Evolutionary conservation across 2,888 invertebrate species (phyloP), one percentile per base, ranked within the genome.

Genomic region (Noctua fimbriata): DNA sequence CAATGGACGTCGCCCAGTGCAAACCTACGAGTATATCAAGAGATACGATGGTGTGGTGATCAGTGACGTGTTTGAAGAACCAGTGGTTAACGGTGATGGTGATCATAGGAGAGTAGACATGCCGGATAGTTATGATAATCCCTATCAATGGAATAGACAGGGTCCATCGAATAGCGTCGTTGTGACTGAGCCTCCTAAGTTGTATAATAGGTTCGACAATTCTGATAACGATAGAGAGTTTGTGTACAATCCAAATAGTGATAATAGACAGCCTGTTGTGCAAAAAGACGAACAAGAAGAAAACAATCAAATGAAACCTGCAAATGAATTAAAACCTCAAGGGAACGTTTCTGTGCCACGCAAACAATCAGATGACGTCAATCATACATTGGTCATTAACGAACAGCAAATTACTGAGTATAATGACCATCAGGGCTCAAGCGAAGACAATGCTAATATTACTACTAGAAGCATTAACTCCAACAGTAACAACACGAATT

Each of bases 301-400:
- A 1, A 9, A 44, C 16, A 70, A 79, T 74, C 58, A 60, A 55
- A 63, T 5, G 12, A 69, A 79, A 66, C 55, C 9, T 1, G 32
- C 78, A 47, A 70, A 74, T 2, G 47, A 69, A 52, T 66, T 74
- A 47, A 74, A 58, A 55, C 58, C 66, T 24, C 52, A 58, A 24
- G 69, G 5, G 6, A 60, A 69, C 55, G 47, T 24, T 14, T 69
- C 76, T 69, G 47, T 70, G 32, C 52, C 70, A 49, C 81, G 24
- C 73, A 78, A 9, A 81, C 87, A 80, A 77, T 83, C 60, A 41
- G n/a, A 73, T 78, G 79, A 88, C 73, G 76, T 79, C 69, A 84
- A 70, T 58, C 44, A 44, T 1, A 69, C 74, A 18, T 32, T 58
- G 47, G 79, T 75, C 65, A 82, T 60, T 76, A 75, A 72, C 28